These are phyloP conservation scores for Orchesellides sinensis DNA, from an alignment of 2,888 invertebrate genomes.

Conservation along the genomic window DNA sequence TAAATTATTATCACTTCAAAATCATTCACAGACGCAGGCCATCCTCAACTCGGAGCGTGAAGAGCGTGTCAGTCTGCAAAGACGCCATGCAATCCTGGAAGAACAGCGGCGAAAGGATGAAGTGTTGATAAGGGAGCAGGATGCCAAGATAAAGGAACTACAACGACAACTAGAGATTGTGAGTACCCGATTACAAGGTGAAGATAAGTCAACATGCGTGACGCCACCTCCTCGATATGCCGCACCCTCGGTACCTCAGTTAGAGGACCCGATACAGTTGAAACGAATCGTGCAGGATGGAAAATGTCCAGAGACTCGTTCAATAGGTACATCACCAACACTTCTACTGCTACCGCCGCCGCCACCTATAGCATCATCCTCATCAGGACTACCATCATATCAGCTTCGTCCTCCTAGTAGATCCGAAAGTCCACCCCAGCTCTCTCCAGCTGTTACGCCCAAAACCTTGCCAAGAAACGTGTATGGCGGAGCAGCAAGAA, in stretches of 20 bases:
- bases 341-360: neutral
- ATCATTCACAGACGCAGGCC: neutral
- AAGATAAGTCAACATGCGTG: conserved; percentile 6
- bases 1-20: neutral
- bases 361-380: neutral
- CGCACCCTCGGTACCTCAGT: neutral
- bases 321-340: neutral
- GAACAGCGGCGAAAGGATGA: neutral
- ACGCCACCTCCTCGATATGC: conserved; percentile 13
- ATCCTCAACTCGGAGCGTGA: neutral
- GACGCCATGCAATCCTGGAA: neutral
- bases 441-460: conserved; percentile 60
- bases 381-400: neutral
- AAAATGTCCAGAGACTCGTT: neutral
- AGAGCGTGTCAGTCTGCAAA: neutral
- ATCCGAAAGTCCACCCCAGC: conserved; percentile 63
- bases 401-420: neutral
- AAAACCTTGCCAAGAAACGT: conserved; percentile 26
- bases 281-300: neutral
- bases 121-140: neutral
- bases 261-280: neutral
- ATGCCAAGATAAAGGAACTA: conserved; percentile 21
- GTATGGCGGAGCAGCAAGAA: neutral
- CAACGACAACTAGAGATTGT: neutral
- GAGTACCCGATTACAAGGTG: neutral